Evolutionary conservation across 2,113 vertebrate genomes (phyloP).

Genomic region (Ciconia maguari): DNA sequence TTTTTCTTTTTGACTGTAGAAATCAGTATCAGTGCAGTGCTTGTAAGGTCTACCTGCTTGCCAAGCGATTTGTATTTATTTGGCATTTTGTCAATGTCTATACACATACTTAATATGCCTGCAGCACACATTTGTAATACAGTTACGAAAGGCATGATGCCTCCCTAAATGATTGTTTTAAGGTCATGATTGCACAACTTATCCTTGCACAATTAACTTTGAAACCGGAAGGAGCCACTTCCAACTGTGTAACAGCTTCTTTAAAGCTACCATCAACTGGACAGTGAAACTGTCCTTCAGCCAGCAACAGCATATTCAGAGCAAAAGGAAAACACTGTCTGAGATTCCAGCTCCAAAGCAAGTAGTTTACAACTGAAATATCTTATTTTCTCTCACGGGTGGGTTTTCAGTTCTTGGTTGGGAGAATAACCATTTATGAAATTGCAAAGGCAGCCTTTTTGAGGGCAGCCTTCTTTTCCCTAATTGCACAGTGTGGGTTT

Average conservation of each 20-base stretch:
- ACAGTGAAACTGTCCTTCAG: neutral
- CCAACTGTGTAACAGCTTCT: neutral
- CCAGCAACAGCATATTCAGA: neutral
- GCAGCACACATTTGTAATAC: neutral
- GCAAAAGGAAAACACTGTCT: neutral
- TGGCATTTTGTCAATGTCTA: neutral
- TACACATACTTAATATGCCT: neutral
- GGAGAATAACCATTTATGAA: neutral
- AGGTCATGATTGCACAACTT: neutral
- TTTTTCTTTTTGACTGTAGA: neutral
- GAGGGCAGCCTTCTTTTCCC: neutral
- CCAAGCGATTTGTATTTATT: neutral
- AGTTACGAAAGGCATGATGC: neutral
- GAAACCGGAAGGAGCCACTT: neutral
- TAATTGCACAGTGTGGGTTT: accelerated
- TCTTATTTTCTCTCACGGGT: neutral
- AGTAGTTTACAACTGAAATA: neutral
- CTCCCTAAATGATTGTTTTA: neutral
- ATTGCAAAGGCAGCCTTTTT: neutral
- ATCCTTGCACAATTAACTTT: neutral
- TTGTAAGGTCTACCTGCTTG: neutral
- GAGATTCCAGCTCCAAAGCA: neutral
- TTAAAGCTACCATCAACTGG: neutral
- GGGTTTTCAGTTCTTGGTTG: neutral
- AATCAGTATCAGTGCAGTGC: neutral